These are phyloP conservation scores for Astropecten irregularis DNA, from an alignment of 53 echinoderm and acorn worm genomes.

Conservation along the genomic window DNA sequence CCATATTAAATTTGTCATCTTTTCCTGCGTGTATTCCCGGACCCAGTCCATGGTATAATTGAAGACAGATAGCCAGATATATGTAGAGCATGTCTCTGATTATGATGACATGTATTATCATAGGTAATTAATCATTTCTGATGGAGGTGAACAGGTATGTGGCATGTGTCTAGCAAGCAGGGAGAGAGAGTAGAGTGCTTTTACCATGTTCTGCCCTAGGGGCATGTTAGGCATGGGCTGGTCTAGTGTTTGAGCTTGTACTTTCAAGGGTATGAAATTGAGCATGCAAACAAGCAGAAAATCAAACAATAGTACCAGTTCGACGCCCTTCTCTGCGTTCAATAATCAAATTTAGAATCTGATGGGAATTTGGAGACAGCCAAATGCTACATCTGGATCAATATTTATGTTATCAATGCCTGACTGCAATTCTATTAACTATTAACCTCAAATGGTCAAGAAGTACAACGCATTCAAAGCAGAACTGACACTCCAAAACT, in stretches of 20 bases:
- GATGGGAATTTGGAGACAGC: background rate
- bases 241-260: background rate
- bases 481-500: too few relatives aligned
- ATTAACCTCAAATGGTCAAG: background rate
- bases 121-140: slow-evolving; percentile 38
- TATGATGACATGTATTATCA: slow-evolving; percentile 4
- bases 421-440: background rate
- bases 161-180: too few relatives aligned
- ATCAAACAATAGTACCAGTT: background rate
- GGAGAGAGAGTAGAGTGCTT: too few relatives aligned
- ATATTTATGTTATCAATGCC: background rate
- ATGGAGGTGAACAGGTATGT: background rate
- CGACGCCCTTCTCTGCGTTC: background rate
- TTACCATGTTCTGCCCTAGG: background rate
- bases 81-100: too few relatives aligned
- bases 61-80: too few relatives aligned
- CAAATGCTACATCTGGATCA: background rate
- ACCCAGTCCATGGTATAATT: too few relatives aligned
- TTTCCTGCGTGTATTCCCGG: too few relatives aligned
- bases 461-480: background rate
- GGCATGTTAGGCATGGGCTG: background rate
- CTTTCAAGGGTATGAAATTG: slow-evolving; percentile 15
- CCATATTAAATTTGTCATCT: too few relatives aligned
- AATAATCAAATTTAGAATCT: background rate
- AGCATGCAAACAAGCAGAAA: background rate